phyloP scores from a whole-genome alignment of 1,140 invertebrate species.

The Nylanderia fulva region DNA sequence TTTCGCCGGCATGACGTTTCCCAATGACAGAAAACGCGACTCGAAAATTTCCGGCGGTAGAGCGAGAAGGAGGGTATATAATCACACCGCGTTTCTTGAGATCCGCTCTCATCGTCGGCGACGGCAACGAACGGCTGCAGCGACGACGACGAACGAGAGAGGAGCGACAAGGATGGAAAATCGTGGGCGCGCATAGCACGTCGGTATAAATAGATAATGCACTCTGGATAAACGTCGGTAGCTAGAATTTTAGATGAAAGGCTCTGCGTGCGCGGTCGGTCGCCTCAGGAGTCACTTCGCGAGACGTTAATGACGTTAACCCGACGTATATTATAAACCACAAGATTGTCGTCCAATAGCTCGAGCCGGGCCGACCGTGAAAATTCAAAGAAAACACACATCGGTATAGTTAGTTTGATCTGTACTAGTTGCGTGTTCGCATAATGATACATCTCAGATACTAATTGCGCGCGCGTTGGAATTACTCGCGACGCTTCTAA shows the following conservation, averaged over 20 bases:
- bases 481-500: not conserved
- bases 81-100: slow-evolving; percentile 38
- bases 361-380: slow-evolving; percentile 1
- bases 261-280: slow-evolving; percentile 45
- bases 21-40: slow-evolving; percentile 67
- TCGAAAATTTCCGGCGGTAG: slow-evolving; percentile 67
- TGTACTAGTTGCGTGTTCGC: not conserved
- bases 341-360: slow-evolving; percentile 49
- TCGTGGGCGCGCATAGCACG: slow-evolving; percentile 57
- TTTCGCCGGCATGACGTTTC: slow-evolving; percentile 68
- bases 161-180: not conserved
- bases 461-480: not conserved
- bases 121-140: not conserved
- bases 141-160: too few relatives aligned
- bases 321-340: slow-evolving; percentile 46
- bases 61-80: slow-evolving; percentile 34
- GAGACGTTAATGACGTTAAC: slow-evolving; percentile 69
- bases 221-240: slow-evolving; percentile 73
- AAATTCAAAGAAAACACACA: not conserved
- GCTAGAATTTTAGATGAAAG: slow-evolving; percentile 72
- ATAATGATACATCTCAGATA: not conserved
- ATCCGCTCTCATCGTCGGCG: slow-evolving; percentile 42
- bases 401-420: not conserved
- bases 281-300: slow-evolving; percentile 49
- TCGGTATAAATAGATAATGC: slow-evolving; percentile 80